A percentile compares a stretch with the other conserved stretches of the same genome.
These are phyloP conservation scores for rat (Rattus norvegicus) DNA, from an alignment of 2,113 vertebrate genomes.

Conservation along the genomic window DNA sequence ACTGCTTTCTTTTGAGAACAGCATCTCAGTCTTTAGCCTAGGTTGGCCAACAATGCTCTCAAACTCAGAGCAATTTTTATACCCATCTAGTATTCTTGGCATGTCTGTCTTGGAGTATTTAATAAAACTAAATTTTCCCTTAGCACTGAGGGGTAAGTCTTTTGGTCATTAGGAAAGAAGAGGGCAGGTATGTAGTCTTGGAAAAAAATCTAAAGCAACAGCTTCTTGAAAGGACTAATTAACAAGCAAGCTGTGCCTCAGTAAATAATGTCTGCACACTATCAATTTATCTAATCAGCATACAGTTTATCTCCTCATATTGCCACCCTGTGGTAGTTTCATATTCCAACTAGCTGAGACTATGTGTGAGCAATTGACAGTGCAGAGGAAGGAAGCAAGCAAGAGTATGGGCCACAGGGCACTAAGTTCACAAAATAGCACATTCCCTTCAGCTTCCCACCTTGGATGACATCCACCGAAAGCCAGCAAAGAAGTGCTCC, in stretches of 20 bases:
- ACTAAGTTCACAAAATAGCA: not conserved
- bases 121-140: not conserved
- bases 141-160: not conserved
- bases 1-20: not conserved
- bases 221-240: constrained; percentile 23
- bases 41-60: not conserved
- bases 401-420: not conserved
- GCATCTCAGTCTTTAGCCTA: not conserved
- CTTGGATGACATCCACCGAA: constrained; percentile 26
- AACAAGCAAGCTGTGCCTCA: constrained; percentile 21
- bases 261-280: constrained; percentile 50
- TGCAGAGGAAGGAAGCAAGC: not conserved
- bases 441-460: not conserved
- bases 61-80: not conserved
- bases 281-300: constrained; percentile 47
- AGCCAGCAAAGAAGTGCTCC: constrained; percentile 24
- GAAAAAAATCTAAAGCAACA: constrained; percentile 59
- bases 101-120: not conserved
- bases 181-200: not conserved
- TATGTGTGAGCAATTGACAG: not conserved
- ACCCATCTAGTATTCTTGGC: not conserved
- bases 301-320: constrained; percentile 36
- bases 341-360: not conserved
- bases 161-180: not conserved
- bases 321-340: not conserved